phyloP scores from a whole-genome alignment of 2,113 vertebrate species.

The Esox niger region DNA sequence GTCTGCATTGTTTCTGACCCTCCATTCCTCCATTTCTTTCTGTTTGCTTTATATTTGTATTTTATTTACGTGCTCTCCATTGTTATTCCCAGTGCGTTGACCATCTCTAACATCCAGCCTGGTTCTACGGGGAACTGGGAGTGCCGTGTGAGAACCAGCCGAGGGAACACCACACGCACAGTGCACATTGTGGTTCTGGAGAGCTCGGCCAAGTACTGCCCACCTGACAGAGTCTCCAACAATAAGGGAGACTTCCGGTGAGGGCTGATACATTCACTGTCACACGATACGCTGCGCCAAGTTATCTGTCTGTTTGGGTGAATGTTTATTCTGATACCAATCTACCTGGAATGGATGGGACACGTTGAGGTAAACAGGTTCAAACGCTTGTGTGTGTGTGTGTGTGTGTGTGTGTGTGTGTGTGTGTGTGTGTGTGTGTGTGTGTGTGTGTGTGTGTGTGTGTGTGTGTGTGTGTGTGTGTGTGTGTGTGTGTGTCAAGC shows the following conservation, averaged over 20 bases:
- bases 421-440: too few species aligned
- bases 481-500: neutral
- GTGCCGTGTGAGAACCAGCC: conserved; percentile 87
- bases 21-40: too few species aligned
- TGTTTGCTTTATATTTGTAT: too few species aligned
- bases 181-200: conserved; percentile 93
- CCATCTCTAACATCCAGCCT: conserved; percentile 95
- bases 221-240: conserved; percentile 87
- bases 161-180: conserved; percentile 91
- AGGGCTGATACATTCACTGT: conserved; percentile 20
- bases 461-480: too few species aligned
- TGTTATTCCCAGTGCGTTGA: conserved; percentile 77
- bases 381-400: too few species aligned
- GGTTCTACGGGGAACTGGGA: conserved; percentile 96
- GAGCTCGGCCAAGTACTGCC: conserved; percentile 91
- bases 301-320: neutral
- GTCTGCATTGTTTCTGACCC: too few species aligned
- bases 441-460: too few species aligned
- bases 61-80: too few species aligned
- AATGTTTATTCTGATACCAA: too few species aligned
- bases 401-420: too few species aligned
- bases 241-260: conserved; percentile 98
- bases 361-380: too few species aligned
- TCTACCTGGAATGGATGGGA: too few species aligned
- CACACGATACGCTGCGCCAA: neutral